Evolutionary conservation across 2,113 vertebrate genomes (phyloP).

Genomic region (Diglossa brunneiventris): DNA sequence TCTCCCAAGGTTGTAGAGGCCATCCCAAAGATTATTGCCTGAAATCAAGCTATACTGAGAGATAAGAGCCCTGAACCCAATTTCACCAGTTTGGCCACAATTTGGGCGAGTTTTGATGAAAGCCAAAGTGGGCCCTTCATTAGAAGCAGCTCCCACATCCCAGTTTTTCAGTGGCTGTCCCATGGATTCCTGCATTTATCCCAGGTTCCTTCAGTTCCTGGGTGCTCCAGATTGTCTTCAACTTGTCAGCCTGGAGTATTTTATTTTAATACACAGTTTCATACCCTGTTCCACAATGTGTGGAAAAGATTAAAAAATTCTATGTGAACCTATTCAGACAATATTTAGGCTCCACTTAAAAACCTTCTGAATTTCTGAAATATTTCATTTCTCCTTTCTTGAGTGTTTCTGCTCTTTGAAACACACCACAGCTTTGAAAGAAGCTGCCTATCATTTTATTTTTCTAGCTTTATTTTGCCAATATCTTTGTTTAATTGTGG

Average conservation of each 20-base stretch:
- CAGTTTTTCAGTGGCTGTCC: rapidly evolving
- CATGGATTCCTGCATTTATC: background rate
- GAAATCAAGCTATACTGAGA: background rate
- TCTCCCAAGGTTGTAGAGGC: background rate
- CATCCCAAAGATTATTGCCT: background rate
- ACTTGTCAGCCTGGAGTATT: background rate
- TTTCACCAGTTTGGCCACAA: background rate
- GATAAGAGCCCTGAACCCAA: background rate
- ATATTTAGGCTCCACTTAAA: background rate
- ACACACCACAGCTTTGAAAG: background rate
- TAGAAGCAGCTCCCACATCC: background rate
- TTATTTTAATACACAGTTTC: background rate
- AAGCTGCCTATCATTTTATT: background rate
- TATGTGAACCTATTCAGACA: background rate
- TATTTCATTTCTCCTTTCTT: background rate
- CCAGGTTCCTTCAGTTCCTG: background rate
- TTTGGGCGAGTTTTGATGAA: background rate
- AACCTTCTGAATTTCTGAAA: background rate
- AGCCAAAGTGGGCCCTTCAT: background rate
- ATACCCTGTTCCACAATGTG: background rate
- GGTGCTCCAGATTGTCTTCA: background rate
- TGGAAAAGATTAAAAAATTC: background rate
- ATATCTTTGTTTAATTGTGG: background rate
- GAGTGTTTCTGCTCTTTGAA: background rate
- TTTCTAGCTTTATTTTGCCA: background rate